Percentiles rank a stretch among this genome's conserved stretches.
Evolutionary conservation across 2,113 vertebrate genomes (phyloP).

Genomic region (Carettochelys insculpta): DNA sequence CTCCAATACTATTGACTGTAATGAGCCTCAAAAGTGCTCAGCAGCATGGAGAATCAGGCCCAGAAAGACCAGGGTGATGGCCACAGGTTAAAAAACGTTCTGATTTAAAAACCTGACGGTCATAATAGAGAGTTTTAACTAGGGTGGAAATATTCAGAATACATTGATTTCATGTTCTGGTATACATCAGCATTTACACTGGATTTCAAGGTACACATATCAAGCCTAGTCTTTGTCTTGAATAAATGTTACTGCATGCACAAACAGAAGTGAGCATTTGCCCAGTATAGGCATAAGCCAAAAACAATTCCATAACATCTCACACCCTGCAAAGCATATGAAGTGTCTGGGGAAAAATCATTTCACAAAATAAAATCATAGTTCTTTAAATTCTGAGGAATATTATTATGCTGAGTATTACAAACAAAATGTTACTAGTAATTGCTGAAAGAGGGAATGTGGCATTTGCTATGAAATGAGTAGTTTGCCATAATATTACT

Average conservation of each 20-base stretch:
- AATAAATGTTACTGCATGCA: not conserved
- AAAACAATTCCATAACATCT: not conserved
- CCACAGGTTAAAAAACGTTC: not conserved
- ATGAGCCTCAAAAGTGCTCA: not conserved
- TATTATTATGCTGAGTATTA: not conserved
- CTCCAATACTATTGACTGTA: not conserved
- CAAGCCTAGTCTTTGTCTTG: not conserved
- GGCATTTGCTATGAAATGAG: not conserved
- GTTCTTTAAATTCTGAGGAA: not conserved
- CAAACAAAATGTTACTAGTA: not conserved
- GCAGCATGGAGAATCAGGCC: not conserved
- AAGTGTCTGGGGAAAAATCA: not conserved
- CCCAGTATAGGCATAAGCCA: not conserved
- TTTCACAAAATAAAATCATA: not conserved
- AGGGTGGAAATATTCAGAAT: not conserved
- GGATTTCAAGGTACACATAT: not conserved
- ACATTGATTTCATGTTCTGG: not conserved
- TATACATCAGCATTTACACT: not conserved
- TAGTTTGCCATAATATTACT: not conserved
- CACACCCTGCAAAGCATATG: not conserved
- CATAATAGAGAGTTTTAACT: not conserved
- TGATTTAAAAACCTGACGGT: not conserved
- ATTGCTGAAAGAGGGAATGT: not conserved
- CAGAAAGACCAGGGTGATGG: not conserved
- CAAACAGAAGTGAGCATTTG: not conserved